phyloP scores from a whole-genome alignment of 2,797 vertebrate species.

The Lagothrix lagotricha region DNA sequence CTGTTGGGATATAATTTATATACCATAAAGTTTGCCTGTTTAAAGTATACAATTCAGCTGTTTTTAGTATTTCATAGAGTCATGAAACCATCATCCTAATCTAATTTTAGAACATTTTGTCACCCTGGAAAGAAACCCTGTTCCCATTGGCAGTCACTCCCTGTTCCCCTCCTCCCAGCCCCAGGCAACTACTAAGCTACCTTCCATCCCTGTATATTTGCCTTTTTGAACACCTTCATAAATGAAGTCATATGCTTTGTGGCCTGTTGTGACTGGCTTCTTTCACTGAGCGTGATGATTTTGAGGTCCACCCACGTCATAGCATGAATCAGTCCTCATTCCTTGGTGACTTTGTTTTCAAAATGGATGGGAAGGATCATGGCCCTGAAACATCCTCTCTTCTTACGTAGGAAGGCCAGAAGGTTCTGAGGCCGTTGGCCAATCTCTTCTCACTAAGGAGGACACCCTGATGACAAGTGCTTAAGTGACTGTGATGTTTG shows the following conservation, averaged over 20 bases:
- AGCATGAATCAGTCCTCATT: neutral
- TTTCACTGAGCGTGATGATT: rapidly evolving
- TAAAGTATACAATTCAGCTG: neutral
- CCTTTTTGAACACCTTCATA: neutral
- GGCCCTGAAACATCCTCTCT: neutral
- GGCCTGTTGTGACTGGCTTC: neutral
- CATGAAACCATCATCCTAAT: neutral
- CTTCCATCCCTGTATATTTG: neutral
- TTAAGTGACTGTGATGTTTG: neutral
- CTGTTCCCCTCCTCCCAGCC: neutral
- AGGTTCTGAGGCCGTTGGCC: neutral
- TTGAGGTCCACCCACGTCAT: rapidly evolving
- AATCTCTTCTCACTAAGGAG: neutral
- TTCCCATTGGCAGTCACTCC: neutral
- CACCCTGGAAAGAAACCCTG: neutral
- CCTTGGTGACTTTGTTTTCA: neutral
- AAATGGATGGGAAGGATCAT: neutral
- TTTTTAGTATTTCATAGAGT: neutral
- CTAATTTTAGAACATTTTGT: neutral
- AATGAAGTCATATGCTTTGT: rapidly evolving
- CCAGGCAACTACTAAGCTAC: neutral
- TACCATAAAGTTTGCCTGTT: neutral
- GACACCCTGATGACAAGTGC: neutral
- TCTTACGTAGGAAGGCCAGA: neutral
- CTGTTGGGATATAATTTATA: neutral